Evolutionary conservation across 2,797 vertebrate species (phyloP), one percentile per base, ranked within the genome.

Genomic region (Myotis findleyi): DNA sequence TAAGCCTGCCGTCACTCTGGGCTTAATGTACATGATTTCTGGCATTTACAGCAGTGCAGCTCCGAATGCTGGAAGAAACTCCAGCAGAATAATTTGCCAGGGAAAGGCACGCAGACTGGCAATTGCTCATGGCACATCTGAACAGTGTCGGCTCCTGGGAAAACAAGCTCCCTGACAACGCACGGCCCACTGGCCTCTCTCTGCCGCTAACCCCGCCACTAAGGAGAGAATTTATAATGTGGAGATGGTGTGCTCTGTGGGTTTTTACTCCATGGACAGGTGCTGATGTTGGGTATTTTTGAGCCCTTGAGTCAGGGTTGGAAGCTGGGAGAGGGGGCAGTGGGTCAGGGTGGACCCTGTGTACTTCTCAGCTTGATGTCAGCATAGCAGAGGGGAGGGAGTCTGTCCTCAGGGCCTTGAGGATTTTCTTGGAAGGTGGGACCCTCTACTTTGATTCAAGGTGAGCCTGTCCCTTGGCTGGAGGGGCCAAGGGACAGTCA

Each of bases 1-100:
- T 97, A 97, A 96, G 95, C 95, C 91, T 16, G 96, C 96, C 83
- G 89, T 96, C 95, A 96, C 94, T 97, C 89, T 25, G n/a, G 96
- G 97, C 97, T 97, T 97, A 96, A 95, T 95, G 96, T 95, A 97
- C 95, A 97, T 96, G 97, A 95, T 97, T 97, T 97, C 96, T 97
- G 95, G 96, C 95, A 97, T 97, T 97, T 97, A 95, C 87, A 95
- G 95, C 95, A 95, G 96, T 64, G 2, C 66, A 8, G 93, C 93
- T 97, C 92, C 2, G 30, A 95, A 93, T 2, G 75, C 94, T 95
- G 95, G 87, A 94, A 95, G 96, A 95, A 97, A 95, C 96, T 97
- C 94, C 95, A 87, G 76, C 87, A 49, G 91, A 96, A 96, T 91
- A 89, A 97, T 97, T 97, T 95, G 95, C 89, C 93, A 89, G 93